A percentile compares a stretch with the other conserved stretches of the same genome.
Conservation (phyloP, 1,140 invertebrate genomes). For the Brachionus plicatilis region DNA sequence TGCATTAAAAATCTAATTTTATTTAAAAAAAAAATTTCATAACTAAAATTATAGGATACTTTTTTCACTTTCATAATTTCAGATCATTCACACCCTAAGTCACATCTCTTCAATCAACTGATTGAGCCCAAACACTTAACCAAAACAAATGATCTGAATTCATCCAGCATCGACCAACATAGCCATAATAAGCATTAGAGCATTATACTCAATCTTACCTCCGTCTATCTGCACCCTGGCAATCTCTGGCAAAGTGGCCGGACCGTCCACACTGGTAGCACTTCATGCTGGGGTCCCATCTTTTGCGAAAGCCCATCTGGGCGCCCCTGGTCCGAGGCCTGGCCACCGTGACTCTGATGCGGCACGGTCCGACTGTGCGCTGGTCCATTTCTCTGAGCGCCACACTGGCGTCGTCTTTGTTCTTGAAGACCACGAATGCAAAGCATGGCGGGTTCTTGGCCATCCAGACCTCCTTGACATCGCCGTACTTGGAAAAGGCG, state of each 20-base stretch:
- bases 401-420: conserved; percentile 50
- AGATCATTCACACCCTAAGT: conserved; percentile 14
- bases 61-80: neutral
- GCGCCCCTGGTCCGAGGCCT: conserved; percentile 48
- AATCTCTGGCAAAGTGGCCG: conserved; percentile 48
- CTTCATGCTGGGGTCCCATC: conserved; percentile 48
- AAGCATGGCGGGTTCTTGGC: conserved; percentile 55
- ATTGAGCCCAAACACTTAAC: conserved; percentile 1
- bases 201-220: neutral
- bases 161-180: conserved; percentile 17
- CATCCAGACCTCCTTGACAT: conserved; percentile 52
- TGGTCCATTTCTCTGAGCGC: conserved; percentile 53
- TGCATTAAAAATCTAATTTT: neutral
- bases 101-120: neutral
- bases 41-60: neutral
- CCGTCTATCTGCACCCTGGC: neutral
- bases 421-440: conserved; percentile 54
- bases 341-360: conserved; percentile 50
- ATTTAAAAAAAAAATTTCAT: neutral
- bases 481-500: conserved; percentile 52
- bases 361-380: conserved; percentile 22
- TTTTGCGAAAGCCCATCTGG: conserved; percentile 34
- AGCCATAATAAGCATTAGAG: conserved; percentile 4
- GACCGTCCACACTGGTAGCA: conserved; percentile 54
- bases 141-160: conserved; percentile 8